Evolutionary conservation across 2,113 vertebrate species (phyloP), one percentile per base, ranked within the genome.

Genomic region (Pelobates fuscus): DNA sequence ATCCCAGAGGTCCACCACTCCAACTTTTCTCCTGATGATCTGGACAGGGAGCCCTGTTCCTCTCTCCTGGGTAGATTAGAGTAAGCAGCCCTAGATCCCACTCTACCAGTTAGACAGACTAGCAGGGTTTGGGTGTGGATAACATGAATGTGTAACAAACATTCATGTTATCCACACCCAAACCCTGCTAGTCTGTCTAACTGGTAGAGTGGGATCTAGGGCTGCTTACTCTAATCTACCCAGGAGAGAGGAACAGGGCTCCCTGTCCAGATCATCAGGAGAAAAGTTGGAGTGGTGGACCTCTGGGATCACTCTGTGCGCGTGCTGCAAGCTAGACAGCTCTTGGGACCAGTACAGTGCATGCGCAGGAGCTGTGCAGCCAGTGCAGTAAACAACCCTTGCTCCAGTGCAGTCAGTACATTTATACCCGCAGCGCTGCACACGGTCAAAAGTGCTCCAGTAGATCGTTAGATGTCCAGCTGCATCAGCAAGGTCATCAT

Each of bases 91-190:
- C 15, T 1, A 1, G 12, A 14, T 49, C 12, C 32, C 32, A 37
- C 32, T 59, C 20, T 44, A 17, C 7, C 23, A 41, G 29, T 37
- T 11, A 26, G 23, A 55, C n/a, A n/a, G n/a, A n/a, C n/a, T 3
- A 12, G 41, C 37, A 20, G 23, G 54, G n/a, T 21, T 59, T 70
- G 67, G 67, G 54, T 70, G 67, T 59, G 54, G 55, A 37, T 59
- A 2, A 14, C 11, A 54, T 29, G 52, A 70, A 17, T 3, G 67
- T 43, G 54, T 43, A 43, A 30, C 20, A 58, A 41, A 59, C 2
- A 3, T 17, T 70, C 52, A 29, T 54, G 11, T 14, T 2, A 59
- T 37, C 55, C 54, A 59, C 67, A 70, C 54, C 67, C 67, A 70
- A 59, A 21, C n/a, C 54, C 23, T 20, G 37, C 41, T 12, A 3